Evolutionary conservation across 2,888 invertebrate species (phyloP).

Genomic region (Machimus rusticus): DNA sequence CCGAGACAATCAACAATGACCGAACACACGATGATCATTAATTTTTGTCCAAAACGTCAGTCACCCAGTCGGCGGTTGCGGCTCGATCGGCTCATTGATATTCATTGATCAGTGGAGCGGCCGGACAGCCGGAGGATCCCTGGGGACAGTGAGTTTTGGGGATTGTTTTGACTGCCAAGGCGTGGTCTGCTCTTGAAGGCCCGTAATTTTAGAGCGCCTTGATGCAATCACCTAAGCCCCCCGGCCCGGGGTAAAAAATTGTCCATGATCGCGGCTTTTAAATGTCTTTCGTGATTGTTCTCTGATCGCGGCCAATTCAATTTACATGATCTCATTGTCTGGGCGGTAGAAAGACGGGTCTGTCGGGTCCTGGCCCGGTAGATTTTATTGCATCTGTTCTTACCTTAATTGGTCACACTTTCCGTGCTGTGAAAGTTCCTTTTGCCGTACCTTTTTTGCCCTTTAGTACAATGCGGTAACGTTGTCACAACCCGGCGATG

Average conservation of each 20-base stretch:
- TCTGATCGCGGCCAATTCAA: constrained; percentile 16
- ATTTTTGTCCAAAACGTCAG: constrained; percentile 39
- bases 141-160: neutral
- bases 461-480: neutral
- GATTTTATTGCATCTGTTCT: constrained; percentile 24
- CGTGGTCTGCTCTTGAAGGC: constrained; percentile 20
- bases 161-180: constrained; percentile 36
- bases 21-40: constrained; percentile 31
- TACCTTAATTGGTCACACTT: constrained; percentile 38
- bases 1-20: constrained; percentile 38
- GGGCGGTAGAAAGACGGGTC: neutral
- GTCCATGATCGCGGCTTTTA: constrained; percentile 22
- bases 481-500: constrained; percentile 29
- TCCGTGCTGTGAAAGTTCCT: constrained; percentile 5
- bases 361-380: neutral
- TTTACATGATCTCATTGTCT: constrained; percentile 31
- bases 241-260: neutral
- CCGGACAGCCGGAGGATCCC: neutral
- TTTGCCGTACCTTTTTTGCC: neutral
- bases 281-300: constrained; percentile 26
- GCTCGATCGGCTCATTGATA: constrained; percentile 40
- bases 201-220: neutral
- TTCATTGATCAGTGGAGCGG: constrained; percentile 23
- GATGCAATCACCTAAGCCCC: neutral
- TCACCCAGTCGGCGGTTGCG: constrained; percentile 37